Evolutionary conservation across 2,113 vertebrate genomes (phyloP), one percentile per base, ranked within the genome.

Genomic region (Neopipo cinnamomea): DNA sequence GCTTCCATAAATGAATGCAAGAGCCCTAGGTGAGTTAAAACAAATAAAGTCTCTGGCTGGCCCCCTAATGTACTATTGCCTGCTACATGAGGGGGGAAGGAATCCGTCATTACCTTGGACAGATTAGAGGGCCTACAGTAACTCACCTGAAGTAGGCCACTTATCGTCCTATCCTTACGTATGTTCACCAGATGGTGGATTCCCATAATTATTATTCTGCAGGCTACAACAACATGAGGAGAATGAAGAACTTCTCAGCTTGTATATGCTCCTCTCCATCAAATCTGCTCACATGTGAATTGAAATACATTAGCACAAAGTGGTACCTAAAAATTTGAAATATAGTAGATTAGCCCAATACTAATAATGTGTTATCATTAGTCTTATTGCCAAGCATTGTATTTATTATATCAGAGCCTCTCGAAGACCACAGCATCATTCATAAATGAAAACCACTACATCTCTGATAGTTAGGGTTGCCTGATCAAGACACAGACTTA

Each of bases 91-190:
- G 65, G 83, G 86, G 86, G 79, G 76, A 91, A 84, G 68, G 86
- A 78, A 92, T 93, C 65, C 0, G 5, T 92, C 85, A 63, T 86
- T 95, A 89, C 86, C 52, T 86, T 7, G 3, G 44, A 52, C 61
- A 78, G 65, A 91, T 86, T 78, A 95, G 65, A 87, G 33, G 6
- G 61, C 59, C 52, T 87, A 71, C 76, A 55, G 83, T 84, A 77
- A 86, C 75, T 88, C 88, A 93, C 92, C 95, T 95, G 86, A 91
- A 94, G 65, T 62, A 90, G 83, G 30, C 59, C 79, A 88, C 92
- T 93, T 92, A 61, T 25, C 0, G 35, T 91, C 35, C 65, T 84
- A 24, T 91, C 47, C 63, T 76, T 92, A 74, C 91, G 80, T 81
- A 46, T 93, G 88, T 81, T 93, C 68, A 74, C 91, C 95, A 95